Percentiles rank a stretch among this genome's conserved stretches.
Conservation (phyloP, 2,888 invertebrate species). For the Cerastoderma edule region DNA sequence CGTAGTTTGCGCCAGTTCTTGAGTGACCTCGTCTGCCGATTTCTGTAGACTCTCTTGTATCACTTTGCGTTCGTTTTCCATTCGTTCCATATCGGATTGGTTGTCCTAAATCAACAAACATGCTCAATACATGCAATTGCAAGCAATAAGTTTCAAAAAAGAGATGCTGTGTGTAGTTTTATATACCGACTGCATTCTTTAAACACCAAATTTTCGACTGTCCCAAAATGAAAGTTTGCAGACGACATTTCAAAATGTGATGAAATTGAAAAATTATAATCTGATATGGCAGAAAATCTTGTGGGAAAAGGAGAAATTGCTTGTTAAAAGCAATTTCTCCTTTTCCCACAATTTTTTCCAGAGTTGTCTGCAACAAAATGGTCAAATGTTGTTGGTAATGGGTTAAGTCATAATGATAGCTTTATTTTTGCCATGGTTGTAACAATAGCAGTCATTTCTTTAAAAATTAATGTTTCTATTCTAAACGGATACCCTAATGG, state of each 20-base stretch:
- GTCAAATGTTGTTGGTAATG: too few species aligned
- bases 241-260: not conserved
- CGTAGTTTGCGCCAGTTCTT: slow-evolving; percentile 67
- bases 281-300: not conserved
- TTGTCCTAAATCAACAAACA: slow-evolving; percentile 64
- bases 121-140: slow-evolving; percentile 32
- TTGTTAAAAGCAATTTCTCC: too few species aligned
- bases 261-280: not conserved
- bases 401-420: too few species aligned
- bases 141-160: not conserved
- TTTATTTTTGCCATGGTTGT: too few species aligned
- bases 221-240: not conserved
- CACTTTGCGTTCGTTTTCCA: slow-evolving; percentile 74
- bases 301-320: not conserved
- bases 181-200: slow-evolving; percentile 80
- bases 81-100: slow-evolving; percentile 71
- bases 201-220: not conserved
- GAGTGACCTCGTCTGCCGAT: slow-evolving; percentile 76
- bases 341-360: not conserved
- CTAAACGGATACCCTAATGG: too few species aligned
- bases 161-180: slow-evolving; percentile 70
- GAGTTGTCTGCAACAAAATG: too few species aligned
- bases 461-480: too few species aligned
- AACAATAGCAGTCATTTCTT: too few species aligned
- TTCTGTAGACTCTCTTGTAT: slow-evolving; percentile 79